phyloP scores from a whole-genome alignment of 2,113 vertebrate species.

The Callipepla californica region DNA sequence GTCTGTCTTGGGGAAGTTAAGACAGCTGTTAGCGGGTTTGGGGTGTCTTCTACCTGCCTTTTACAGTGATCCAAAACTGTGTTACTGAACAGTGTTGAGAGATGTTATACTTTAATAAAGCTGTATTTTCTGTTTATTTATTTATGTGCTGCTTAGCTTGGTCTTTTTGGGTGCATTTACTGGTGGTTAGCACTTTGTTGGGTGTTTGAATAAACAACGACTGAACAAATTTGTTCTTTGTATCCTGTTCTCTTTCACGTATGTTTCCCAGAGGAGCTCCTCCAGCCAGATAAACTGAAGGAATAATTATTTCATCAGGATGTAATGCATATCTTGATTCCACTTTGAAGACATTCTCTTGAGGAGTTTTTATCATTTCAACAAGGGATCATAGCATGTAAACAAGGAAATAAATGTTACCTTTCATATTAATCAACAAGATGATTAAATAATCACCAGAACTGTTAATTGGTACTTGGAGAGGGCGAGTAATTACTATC shows the following conservation, averaged over 20 bases:
- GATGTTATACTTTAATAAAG: neutral
- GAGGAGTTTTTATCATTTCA: constrained; percentile 71
- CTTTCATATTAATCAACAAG: constrained; percentile 68
- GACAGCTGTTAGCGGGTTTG: neutral
- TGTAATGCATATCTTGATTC: constrained; percentile 86
- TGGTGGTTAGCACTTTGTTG: constrained; percentile 22
- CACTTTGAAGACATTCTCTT: constrained; percentile 84
- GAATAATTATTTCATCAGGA: constrained; percentile 92
- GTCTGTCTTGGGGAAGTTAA: neutral
- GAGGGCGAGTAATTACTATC: constrained; percentile 40
- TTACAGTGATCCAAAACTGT: neutral
- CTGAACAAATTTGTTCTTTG: constrained; percentile 62
- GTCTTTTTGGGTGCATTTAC: neutral
- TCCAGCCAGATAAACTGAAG: constrained; percentile 72
- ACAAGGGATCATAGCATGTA: constrained; percentile 40
- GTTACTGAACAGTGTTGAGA: neutral
- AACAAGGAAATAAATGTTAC: constrained; percentile 64
- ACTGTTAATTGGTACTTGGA: constrained; percentile 59
- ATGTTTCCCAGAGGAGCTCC: constrained; percentile 63
- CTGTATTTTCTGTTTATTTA: neutral
- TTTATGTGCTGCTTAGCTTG: constrained; percentile 8
- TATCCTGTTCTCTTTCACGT: constrained; percentile 49
- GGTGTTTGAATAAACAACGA: constrained; percentile 55
- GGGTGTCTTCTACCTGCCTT: neutral
- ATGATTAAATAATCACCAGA: constrained; percentile 56